Percentiles rank a stretch among this genome's conserved stretches.
Conservation (phyloP, 2,113 vertebrate species). For the Aythya baeri region DNA sequence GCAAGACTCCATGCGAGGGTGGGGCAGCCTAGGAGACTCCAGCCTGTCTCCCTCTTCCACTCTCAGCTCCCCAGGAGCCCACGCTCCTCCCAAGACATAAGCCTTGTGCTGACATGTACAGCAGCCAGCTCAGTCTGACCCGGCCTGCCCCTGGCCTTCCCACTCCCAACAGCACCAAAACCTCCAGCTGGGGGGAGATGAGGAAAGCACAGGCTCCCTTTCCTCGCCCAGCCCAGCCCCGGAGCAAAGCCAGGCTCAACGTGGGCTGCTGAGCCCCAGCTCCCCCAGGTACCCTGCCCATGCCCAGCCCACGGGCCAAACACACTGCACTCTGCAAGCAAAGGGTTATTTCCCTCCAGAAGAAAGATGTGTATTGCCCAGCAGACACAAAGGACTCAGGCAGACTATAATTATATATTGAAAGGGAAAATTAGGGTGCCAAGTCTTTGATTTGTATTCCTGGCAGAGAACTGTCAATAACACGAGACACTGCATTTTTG, state of each 20-base stretch:
- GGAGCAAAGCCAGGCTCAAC: background rate
- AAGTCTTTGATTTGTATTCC: conserved; percentile 8
- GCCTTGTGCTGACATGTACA: background rate
- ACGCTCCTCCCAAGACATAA: background rate
- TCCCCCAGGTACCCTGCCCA: background rate
- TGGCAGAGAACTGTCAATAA: background rate
- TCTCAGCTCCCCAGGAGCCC: background rate
- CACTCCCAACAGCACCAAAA: background rate
- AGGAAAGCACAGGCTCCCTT: background rate
- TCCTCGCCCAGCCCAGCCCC: background rate
- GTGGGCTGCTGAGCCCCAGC: background rate
- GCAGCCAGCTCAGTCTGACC: background rate
- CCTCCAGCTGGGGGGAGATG: background rate
- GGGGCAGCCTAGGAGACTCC: background rate
- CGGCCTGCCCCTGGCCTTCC: background rate
- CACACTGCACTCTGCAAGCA: background rate
- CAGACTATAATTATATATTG: background rate
- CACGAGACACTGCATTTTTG: background rate
- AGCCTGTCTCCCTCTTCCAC: background rate
- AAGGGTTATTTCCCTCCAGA: background rate
- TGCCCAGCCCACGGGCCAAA: background rate
- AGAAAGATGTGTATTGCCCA: background rate
- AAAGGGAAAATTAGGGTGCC: conserved; percentile 1
- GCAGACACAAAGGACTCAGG: background rate
- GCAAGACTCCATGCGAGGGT: background rate